phyloP scores from a whole-genome alignment of 2,113 vertebrate species.

The Strix aluco region DNA sequence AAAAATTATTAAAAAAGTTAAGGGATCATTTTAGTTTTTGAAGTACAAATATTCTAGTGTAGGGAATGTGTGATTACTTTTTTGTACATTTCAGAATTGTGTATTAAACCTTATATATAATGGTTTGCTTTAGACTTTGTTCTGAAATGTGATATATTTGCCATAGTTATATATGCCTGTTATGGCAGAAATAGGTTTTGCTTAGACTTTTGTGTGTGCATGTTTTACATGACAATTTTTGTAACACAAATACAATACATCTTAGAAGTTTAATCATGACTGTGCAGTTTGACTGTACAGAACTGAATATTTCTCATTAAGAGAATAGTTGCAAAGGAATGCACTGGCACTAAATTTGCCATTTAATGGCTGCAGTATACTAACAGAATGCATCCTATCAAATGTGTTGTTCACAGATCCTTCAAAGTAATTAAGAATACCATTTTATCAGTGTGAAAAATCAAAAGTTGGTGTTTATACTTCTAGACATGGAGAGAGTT shows the following conservation, averaged over 20 bases:
- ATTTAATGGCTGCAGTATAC: neutral
- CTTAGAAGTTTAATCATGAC: conserved; percentile 14
- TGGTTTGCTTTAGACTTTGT: conserved; percentile 50
- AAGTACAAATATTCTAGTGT: conserved; percentile 42
- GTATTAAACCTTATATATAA: conserved; percentile 33
- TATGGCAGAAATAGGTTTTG: conserved; percentile 42
- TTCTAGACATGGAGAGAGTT: neutral
- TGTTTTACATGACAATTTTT: conserved; percentile 61
- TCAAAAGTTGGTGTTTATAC: conserved; percentile 1
- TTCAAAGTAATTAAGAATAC: conserved; percentile 2
- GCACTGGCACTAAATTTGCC: neutral
- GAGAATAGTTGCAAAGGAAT: conserved; percentile 32
- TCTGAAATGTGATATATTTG: conserved; percentile 57
- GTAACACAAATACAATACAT: conserved; percentile 47
- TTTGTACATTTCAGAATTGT: conserved; percentile 62
- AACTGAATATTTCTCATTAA: neutral
- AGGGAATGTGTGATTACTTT: conserved; percentile 33
- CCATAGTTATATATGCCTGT: conserved; percentile 45
- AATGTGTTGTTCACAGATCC: neutral
- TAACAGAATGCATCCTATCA: neutral
- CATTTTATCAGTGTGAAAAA: neutral
- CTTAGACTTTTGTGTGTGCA: conserved; percentile 57
- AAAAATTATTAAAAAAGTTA: neutral
- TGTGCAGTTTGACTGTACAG: conserved; percentile 30
- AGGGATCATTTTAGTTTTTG: conserved; percentile 51